Evolutionary conservation across 1,140 invertebrate species (phyloP).

Genomic region (Ceratina calcarata): DNA sequence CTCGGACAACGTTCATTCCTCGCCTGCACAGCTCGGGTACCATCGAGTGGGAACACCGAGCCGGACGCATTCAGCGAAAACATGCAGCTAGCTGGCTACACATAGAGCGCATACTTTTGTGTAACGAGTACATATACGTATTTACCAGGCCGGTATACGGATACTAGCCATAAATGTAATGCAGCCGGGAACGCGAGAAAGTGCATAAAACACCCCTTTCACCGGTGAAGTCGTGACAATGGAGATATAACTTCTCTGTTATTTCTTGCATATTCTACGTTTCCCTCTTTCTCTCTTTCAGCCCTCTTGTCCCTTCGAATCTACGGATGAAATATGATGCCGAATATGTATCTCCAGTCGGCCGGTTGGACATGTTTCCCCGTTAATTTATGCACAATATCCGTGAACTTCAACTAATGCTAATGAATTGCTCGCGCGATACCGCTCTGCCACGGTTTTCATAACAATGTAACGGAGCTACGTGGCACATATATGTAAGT

Average conservation of each 20-base stretch:
- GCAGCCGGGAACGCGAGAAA: neutral
- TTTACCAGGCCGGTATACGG: neutral
- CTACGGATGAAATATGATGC: conserved; percentile 22
- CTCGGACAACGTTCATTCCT: neutral
- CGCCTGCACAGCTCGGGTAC: neutral
- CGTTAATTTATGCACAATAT: conserved; percentile 47
- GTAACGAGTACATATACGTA: conserved; percentile 14
- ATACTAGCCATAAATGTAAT: neutral
- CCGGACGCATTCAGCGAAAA: neutral
- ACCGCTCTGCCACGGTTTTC: neutral
- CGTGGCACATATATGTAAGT: too few species aligned
- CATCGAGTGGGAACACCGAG: too few species aligned
- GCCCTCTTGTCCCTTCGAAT: neutral
- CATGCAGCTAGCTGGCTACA: conserved; percentile 8
- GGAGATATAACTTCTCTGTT: neutral
- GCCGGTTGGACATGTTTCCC: neutral
- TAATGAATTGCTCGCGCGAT: conserved; percentile 32
- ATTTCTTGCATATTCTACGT: conserved; percentile 3
- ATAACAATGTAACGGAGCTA: conserved; percentile 18
- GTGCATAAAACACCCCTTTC: conserved; percentile 23
- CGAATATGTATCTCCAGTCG: neutral
- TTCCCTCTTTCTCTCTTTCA: neutral
- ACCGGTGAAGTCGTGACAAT: neutral
- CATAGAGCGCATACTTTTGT: neutral
- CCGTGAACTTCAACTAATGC: conserved; percentile 37